A percentile compares a stretch with the other conserved stretches of the same genome.
Evolutionary conservation across 2,888 invertebrate species (phyloP).

Genomic region (Rhopalosiphum nymphaeae): DNA sequence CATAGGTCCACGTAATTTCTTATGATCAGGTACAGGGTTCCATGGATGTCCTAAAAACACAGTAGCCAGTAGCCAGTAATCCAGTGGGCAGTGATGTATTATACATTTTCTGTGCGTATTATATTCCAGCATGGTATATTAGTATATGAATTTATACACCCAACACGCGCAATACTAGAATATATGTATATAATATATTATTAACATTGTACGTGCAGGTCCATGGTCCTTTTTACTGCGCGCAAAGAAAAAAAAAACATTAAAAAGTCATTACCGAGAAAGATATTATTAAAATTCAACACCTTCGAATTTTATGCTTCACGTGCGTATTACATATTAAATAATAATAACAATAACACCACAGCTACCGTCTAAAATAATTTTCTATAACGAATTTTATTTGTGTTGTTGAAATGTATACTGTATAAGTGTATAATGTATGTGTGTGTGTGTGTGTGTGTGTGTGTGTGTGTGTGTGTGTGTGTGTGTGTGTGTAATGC

Average conservation of each 20-base stretch:
- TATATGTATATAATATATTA: not conserved
- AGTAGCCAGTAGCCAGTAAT: not conserved
- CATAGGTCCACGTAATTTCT: not conserved
- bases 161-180: not conserved
- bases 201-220: no score
- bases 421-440: not conserved
- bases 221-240: not conserved
- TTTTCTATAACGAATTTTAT: not conserved
- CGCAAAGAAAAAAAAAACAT: conserved; percentile 38
- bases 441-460: not conserved
- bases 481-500: not conserved
- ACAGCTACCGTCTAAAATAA: not conserved
- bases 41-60: not conserved
- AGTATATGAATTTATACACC: not conserved
- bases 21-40: not conserved
- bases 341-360: not conserved
- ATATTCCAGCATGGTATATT: not conserved
- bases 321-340: not conserved
- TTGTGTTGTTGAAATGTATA: not conserved
- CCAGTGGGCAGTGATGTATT: not conserved
- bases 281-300: conserved; percentile 47
- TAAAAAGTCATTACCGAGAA: conserved; percentile 37
- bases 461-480: not conserved
- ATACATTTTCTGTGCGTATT: not conserved
- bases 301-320: conserved; percentile 40